Evolutionary conservation across 2,888 invertebrate species (phyloP), one percentile per base, ranked within the genome.

Genomic region (Pollenia angustigena): DNA sequence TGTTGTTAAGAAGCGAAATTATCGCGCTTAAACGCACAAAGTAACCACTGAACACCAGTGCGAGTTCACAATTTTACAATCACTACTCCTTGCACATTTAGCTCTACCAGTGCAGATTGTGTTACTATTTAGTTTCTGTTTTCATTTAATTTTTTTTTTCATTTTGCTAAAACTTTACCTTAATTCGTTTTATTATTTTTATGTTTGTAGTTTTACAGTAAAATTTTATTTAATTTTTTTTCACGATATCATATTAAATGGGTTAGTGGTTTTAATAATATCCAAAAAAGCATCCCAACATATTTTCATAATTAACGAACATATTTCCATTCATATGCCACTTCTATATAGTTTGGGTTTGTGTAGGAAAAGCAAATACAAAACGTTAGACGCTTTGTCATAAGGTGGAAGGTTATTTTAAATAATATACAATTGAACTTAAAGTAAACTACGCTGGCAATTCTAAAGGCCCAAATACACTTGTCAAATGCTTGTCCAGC

Each of bases 291-390:
- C 48, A 74, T 78, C 44, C 16, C 60, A 52, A 69, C 78, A 79
- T 74, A 85, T 82, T 85, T 79, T 54, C 68, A 68, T 82, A 82
- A 85, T 85, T 85, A 85, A 79, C 78, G 79, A 71, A 69, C 60
- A 85, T 56, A 66, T 64, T 60, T 62, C 14, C 56, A 64, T 72
- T 52, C 0, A 11, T 48, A 56, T 56, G 40, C 14, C 4, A 12
- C 3, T 4, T 32, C 32, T 32, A 6, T 32, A 32, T 32, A 32
- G 32, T 32, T 32, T 32, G 32, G 32, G 32, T 32, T 32, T 32
- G 18, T 23, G 12, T 56, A 56, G 23, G 52, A 16, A 32, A 32
- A 32, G 32, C 32, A 32, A 32, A 32, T 6, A 32, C 0, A 32
- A 32, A 32, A 32, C 32, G 0, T 32, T 6, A 32, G 32, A 6